A percentile compares a stretch with the other conserved stretches of the same genome.
Evolutionary conservation across 2,797 vertebrate genomes (phyloP).

Genomic region (Zenarchopterus dispar): DNA sequence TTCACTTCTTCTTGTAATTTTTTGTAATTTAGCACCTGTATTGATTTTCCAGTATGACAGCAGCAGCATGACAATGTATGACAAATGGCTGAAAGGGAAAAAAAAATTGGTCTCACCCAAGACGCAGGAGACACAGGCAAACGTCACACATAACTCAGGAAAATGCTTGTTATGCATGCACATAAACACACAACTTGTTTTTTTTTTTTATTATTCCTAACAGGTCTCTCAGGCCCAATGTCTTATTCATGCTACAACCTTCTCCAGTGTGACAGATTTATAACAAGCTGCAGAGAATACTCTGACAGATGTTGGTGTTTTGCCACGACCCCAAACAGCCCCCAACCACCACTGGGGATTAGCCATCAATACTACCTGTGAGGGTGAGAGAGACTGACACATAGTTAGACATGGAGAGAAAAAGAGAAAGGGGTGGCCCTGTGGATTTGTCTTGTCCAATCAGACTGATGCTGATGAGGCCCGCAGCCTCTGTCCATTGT

Average conservation of each 20-base stretch:
- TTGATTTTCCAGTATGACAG: conserved; percentile 54
- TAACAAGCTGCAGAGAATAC: conserved; percentile 64
- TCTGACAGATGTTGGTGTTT: conserved; percentile 77
- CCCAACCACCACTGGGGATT: conserved; percentile 59
- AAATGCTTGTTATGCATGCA: conserved; percentile 32
- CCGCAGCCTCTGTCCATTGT: conserved; percentile 40
- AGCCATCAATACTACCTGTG: conserved; percentile 75
- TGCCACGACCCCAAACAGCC: conserved; percentile 65
- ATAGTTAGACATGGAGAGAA: conserved; percentile 23
- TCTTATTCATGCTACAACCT: conserved; percentile 67
- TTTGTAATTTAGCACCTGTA: conserved; percentile 46
- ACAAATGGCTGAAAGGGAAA: conserved; percentile 25
- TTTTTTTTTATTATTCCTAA: conserved; percentile 39
- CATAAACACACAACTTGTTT: conserved; percentile 49
- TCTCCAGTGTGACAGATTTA: conserved; percentile 69
- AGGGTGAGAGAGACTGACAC: conserved; percentile 35
- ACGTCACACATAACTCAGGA: conserved; percentile 26
- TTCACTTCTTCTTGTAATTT: conserved; percentile 24
- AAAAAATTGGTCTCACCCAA: conserved; percentile 20
- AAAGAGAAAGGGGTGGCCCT: conserved; percentile 25
- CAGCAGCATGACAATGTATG: conserved; percentile 29
- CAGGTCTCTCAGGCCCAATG: conserved; percentile 48
- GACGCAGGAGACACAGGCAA: conserved; percentile 48
- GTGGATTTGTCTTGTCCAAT: conserved; percentile 60
- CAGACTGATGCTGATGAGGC: conserved; percentile 74